Evolutionary conservation across 2,113 vertebrate species (phyloP), one percentile per base, ranked within the genome.

Genomic region (Electrona antarctica): DNA sequence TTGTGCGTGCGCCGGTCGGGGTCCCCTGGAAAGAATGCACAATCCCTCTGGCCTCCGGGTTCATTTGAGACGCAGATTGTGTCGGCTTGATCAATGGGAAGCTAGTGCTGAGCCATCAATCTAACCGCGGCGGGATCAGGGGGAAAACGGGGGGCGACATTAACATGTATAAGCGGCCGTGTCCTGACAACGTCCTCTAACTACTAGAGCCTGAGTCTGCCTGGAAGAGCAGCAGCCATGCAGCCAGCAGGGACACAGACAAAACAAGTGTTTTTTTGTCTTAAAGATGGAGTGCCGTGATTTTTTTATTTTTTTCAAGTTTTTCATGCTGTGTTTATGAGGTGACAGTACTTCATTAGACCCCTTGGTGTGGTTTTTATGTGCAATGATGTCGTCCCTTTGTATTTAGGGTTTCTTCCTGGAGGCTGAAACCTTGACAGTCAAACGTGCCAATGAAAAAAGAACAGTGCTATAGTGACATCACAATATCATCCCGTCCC

Each of bases 51-150:
- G 85, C 78, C 79, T 4, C 33, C 14, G 66, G 87, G 81, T 89
- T 92, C 87, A 91, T 88, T 87, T 83, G 61, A 90, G 87, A 91
- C 85, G 85, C 90, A 91, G 90, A 90, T 88, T 90, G 92, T 86
- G 88, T 93, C 91, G 89, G 89, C 89, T 87, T 91, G 90, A 93
- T 93, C 90, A 91, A 91, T 91, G 90, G 83, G 89, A 83, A 85
- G 33, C 66, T 83, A 75, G 74, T 86, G 90, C 87, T 85, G 89
- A 92, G 89, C 86, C 89, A 92, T 93, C 92, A 90, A 91, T 93
- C 90, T 90, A 81, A 86, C 82, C 59, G 67, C 71, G 74, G 79
- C 14, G 56, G 75, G 85, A 88, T 79, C 78, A 73, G 83, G 71
- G 79, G 77, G 57, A 45, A 46, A 9, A 29, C 10, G 41, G 28